Evolutionary conservation across 2,113 vertebrate genomes (phyloP), one percentile per base, ranked within the genome.

Genomic region (Brachionichthys hirsutus): DNA sequence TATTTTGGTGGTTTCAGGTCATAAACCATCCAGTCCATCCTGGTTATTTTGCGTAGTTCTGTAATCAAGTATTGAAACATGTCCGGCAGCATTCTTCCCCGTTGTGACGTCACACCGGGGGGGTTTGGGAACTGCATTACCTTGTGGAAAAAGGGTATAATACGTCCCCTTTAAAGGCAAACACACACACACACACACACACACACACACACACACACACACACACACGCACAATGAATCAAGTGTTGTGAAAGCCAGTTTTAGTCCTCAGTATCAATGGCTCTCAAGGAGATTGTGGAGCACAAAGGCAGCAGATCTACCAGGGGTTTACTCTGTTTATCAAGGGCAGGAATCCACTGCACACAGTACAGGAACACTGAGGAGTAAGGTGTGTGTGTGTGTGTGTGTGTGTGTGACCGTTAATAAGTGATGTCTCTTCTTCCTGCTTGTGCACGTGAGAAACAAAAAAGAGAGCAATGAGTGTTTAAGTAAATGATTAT

Each of bases 241-340:
- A 81, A 16, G 0, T 44, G 14, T 46, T 67, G 8, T 17, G 18
- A 66, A 63, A 77, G 16, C 44, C 40, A 19, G 36, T 12, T 41
- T 81, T 71, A 35, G 20, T 67, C 34, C 38, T 22, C 51, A 6
- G 38, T 67, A 75, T 89, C 75, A 87, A 77, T 34, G 67, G 57
- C 36, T 72, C 56, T 74, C 60, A 80, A 65, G 52, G 57, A 41
- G 65, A n/a, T 13, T 67, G 51, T 36, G 20, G 38, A 20, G 67
- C 63, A 75, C 66, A 79, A 77, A 54, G 63, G 57, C 65, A 51
- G 9, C 43, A 76, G 67, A 76, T 87, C 79, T 83, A 82, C 54
- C 54, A 45, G 44, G 71, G 78, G 52, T 76, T 90, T 82, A 83
- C 35, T 73, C 35, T 86, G 87, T 92, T 91, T 91, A 75, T 85